Evolutionary conservation across 1,140 invertebrate species (phyloP).

Genomic region (Phocides pigmalion): DNA sequence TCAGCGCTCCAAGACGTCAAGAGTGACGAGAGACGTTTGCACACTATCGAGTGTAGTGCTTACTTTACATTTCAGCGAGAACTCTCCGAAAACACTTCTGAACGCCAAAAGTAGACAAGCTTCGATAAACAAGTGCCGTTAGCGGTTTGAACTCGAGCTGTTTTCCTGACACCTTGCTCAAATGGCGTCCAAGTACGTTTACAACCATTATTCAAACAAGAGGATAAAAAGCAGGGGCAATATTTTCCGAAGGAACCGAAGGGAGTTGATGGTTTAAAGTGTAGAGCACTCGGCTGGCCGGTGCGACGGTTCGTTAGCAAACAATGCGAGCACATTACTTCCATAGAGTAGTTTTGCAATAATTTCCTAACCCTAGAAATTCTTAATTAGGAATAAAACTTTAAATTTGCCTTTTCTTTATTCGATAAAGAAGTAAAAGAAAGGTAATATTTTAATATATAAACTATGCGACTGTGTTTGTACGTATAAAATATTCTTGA

Average conservation of each 20-base stretch:
- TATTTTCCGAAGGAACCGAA: slow-evolving; percentile 78
- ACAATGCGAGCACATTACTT: slow-evolving; percentile 61
- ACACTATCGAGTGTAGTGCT: slow-evolving; percentile 58
- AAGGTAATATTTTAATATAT: no score
- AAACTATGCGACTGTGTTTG: no score
- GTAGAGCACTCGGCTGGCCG: slow-evolving; percentile 72
- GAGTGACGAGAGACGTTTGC: slow-evolving; percentile 44
- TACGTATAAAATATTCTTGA: no score
- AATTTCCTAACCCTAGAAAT: no score
- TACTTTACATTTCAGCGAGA: slow-evolving; percentile 74
- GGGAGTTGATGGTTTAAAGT: slow-evolving; percentile 80
- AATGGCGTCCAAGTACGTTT: slow-evolving; percentile 76
- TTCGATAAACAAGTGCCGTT: slow-evolving; percentile 77
- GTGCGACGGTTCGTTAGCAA: slow-evolving; percentile 79
- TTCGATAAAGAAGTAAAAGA: no score
- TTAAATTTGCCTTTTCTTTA: no score
- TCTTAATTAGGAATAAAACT: no score
- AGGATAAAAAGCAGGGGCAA: slow-evolving; percentile 80
- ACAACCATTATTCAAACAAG: slow-evolving; percentile 82
- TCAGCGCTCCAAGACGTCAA: slow-evolving; percentile 29
- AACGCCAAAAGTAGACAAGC: slow-evolving; percentile 70
- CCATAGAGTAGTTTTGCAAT: slow-evolving; percentile 50
- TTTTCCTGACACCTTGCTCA: slow-evolving; percentile 78
- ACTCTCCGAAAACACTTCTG: slow-evolving; percentile 73
- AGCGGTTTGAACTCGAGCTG: slow-evolving; percentile 72